These are phyloP conservation scores for Microcaecilia unicolor DNA, from an alignment of 2,797 vertebrate genomes.

Conservation along the genomic window DNA sequence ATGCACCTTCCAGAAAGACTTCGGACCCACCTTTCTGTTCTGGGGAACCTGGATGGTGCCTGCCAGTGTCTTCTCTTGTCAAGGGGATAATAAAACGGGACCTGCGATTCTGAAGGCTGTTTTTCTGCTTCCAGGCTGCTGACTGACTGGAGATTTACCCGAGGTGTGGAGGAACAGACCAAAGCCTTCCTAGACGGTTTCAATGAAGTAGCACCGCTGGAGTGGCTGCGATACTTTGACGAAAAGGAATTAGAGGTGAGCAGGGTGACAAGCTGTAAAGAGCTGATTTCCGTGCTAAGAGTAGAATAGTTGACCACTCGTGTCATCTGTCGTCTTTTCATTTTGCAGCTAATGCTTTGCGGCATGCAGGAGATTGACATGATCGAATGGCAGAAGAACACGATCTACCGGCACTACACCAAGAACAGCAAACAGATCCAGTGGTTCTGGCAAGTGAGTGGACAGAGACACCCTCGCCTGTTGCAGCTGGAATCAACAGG, in stretches of 20 bases:
- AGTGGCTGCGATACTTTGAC: slow-evolving; percentile 94
- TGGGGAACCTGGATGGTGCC: not conserved
- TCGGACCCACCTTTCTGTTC: not conserved
- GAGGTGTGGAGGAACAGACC: slow-evolving; percentile 92
- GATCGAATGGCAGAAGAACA: slow-evolving; percentile 93
- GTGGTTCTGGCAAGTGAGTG: slow-evolving; percentile 95
- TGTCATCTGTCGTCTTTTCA: not conserved
- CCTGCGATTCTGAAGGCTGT: rapidly evolving
- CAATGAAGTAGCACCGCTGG: slow-evolving; percentile 89
- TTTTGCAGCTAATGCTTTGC: slow-evolving; percentile 89
- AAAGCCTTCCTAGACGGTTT: slow-evolving; percentile 93
- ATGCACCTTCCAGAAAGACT: no score
- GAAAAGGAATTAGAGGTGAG: slow-evolving; percentile 95
- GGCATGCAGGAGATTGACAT: slow-evolving; percentile 97
- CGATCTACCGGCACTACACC: slow-evolving; percentile 92
- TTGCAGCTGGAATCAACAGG: no score
- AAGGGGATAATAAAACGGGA: not conserved
- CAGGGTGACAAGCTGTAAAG: no score
- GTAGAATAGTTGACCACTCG: no score
- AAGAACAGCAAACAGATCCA: slow-evolving; percentile 97
- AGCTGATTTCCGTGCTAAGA: no score
- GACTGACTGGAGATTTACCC: slow-evolving; percentile 91
- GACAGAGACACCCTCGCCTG: no score
- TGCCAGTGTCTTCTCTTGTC: no score
- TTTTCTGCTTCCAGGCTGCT: slow-evolving; percentile 61